Percentiles rank a stretch among this genome's conserved stretches.
Evolutionary conservation across 2,888 invertebrate species (phyloP).

Genomic region (Latrodectus elegans): DNA sequence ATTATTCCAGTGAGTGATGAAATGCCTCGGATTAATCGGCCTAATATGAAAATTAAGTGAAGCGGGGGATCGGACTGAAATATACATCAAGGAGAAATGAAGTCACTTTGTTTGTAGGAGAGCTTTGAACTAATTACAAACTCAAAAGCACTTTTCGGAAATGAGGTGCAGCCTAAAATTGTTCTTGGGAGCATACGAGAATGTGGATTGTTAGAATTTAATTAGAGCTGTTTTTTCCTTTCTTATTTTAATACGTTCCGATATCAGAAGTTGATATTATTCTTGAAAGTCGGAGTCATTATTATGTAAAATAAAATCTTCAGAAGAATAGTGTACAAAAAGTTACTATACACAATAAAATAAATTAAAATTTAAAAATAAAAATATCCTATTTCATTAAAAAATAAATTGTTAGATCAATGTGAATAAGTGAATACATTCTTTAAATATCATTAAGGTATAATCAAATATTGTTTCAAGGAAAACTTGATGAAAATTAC

Average conservation of each 20-base stretch:
- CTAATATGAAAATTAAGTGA: slow-evolving; percentile 64
- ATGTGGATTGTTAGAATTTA: too few species aligned
- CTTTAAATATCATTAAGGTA: too few species aligned
- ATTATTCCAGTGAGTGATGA: slow-evolving; percentile 65
- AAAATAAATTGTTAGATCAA: too few species aligned
- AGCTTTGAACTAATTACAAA: neutral
- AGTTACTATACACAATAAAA: too few species aligned
- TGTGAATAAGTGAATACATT: too few species aligned
- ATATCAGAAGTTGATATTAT: slow-evolving; percentile 13
- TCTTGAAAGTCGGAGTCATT: slow-evolving; percentile 4
- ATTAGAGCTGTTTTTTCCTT: too few species aligned
- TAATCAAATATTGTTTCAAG: too few species aligned
- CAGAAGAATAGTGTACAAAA: neutral
- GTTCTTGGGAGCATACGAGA: too few species aligned
- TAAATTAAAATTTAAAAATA: too few species aligned
- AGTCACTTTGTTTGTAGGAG: slow-evolving; percentile 28
- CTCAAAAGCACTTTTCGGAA: neutral
- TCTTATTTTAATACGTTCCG: slow-evolving; percentile 15
- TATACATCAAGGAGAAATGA: slow-evolving; percentile 54
- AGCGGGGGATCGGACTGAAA: slow-evolving; percentile 38
- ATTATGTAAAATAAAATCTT: slow-evolving; percentile 17
- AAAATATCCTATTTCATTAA: too few species aligned
- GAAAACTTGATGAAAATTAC: too few species aligned
- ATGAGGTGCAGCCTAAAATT: too few species aligned
- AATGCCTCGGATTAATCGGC: slow-evolving; percentile 52